phyloP scores from a whole-genome alignment of 1,140 invertebrate genomes.

The Diplogasteroides magnus region DNA sequence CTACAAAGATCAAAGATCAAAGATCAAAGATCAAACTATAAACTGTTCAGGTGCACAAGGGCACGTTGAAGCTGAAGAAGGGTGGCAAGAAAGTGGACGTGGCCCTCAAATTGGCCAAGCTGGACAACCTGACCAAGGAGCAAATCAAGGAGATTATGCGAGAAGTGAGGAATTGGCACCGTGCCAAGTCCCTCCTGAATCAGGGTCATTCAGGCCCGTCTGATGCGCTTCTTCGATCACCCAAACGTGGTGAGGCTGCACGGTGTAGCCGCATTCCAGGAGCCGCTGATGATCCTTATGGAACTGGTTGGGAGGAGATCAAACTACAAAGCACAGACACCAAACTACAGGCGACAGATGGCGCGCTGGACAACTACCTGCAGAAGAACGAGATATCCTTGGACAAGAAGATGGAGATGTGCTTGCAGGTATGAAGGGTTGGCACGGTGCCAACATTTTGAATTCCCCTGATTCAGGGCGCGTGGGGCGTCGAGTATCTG shows the following conservation, averaged over 20 bases:
- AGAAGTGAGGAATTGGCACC: constrained; percentile 12
- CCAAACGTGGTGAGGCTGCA: constrained; percentile 90
- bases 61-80: constrained; percentile 21
- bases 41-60: constrained; percentile 19
- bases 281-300: constrained; percentile 89
- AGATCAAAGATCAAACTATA: neutral
- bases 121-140: constrained; percentile 27
- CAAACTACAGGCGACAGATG: constrained; percentile 56
- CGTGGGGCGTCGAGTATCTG: constrained; percentile 40
- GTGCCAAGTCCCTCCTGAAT: neutral
- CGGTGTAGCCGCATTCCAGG: constrained; percentile 80
- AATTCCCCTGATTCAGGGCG: constrained; percentile 29
- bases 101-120: constrained; percentile 22
- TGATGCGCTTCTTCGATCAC: constrained; percentile 86
- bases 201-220: constrained; percentile 65
- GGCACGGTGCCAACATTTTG: constrained; percentile 32
- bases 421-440: constrained; percentile 21
- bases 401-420: constrained; percentile 31
- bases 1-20: neutral
- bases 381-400: constrained; percentile 27
- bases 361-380: constrained; percentile 39
- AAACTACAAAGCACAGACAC: neutral
- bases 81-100: constrained; percentile 23
- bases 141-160: constrained; percentile 34
- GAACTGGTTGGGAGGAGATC: constrained; percentile 72